phyloP scores from a whole-genome alignment of 2,888 invertebrate genomes.

The Periphyllus acericola region DNA sequence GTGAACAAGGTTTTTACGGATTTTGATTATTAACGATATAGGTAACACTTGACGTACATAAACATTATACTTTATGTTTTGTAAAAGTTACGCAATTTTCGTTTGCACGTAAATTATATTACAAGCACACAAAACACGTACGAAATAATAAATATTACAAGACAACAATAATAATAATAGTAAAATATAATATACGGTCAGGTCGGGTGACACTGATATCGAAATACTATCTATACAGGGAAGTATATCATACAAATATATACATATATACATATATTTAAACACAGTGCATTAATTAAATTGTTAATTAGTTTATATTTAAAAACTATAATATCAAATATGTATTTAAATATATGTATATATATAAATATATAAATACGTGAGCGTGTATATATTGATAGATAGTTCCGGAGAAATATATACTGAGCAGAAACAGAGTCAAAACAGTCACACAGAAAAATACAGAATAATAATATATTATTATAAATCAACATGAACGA shows the following conservation, averaged over 20 bases:
- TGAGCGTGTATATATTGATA: background rate
- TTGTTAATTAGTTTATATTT: background rate
- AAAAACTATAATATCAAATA: background rate
- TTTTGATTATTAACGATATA: background rate
- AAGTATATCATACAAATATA: constrained; percentile 4
- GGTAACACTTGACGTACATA: background rate
- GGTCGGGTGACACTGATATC: constrained; percentile 23
- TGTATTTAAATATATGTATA: background rate
- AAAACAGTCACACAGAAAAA: constrained; percentile 43
- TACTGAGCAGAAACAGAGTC: constrained; percentile 2
- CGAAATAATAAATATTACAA: constrained; percentile 17
- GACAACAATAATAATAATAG: constrained; percentile 18
- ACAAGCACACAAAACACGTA: constrained; percentile 50
- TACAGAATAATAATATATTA: background rate
- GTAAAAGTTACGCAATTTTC: background rate
- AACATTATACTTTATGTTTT: background rate
- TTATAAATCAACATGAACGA: constrained; percentile 58
- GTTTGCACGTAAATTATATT: background rate
- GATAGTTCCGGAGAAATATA: background rate
- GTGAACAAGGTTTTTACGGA: background rate
- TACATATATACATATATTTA: background rate
- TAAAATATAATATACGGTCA: background rate
- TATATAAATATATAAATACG: background rate
- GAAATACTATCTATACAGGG: constrained; percentile 35
- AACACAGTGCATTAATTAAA: background rate